These are phyloP conservation scores for Mythimna pallens DNA, from an alignment of 2,888 invertebrate species.

Conservation along the genomic window DNA sequence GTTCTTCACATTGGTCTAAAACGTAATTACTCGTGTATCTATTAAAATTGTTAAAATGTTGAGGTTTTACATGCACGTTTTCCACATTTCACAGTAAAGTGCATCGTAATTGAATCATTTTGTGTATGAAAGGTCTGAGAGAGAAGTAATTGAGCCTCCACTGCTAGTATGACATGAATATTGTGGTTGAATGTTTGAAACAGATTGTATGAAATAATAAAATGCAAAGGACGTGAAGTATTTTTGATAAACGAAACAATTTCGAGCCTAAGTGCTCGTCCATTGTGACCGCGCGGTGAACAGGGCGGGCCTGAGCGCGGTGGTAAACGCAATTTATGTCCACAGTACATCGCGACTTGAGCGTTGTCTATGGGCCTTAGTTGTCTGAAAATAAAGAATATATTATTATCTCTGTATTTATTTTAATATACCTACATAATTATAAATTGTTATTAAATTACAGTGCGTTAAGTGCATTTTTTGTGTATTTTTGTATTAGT, in stretches of 20 bases:
- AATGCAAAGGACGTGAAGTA: neutral
- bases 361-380: no score
- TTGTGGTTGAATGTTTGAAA: slow-evolving; percentile 21
- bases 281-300: no score
- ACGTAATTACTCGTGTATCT: slow-evolving; percentile 11
- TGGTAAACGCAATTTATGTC: no score
- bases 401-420: no score
- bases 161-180: slow-evolving; percentile 11
- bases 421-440: no score
- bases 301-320: no score
- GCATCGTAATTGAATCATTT: slow-evolving; percentile 55
- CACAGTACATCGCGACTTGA: no score
- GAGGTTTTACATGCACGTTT: slow-evolving; percentile 21
- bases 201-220: slow-evolving; percentile 1
- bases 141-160: slow-evolving; percentile 37
- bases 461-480: no score
- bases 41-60: slow-evolving; percentile 2
- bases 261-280: neutral
- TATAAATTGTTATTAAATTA: no score
- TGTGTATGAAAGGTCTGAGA: slow-evolving; percentile 36
- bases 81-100: slow-evolving; percentile 38
- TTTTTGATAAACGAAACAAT: slow-evolving; percentile 1
- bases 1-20: slow-evolving; percentile 3
- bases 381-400: no score
- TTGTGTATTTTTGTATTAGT: no score